A percentile compares a stretch with the other conserved stretches of the same genome.
phyloP scores from a whole-genome alignment of 1,140 invertebrate species.

The Leptopilina boulardi region DNA sequence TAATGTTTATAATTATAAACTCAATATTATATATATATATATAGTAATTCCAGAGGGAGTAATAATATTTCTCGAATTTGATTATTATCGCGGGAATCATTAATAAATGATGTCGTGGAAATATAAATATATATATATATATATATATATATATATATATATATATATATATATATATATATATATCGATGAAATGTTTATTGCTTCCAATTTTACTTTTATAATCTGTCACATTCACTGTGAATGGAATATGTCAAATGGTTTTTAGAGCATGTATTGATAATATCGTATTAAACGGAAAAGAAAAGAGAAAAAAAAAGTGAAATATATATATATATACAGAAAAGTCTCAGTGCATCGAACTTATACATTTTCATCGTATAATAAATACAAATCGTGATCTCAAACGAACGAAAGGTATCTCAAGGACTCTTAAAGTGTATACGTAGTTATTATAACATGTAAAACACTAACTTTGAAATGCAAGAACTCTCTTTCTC shows the following conservation, averaged over 20 bases:
- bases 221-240: not conserved
- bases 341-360: conserved; percentile 4
- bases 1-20: no score
- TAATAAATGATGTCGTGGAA: not conserved
- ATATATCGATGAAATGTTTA: not conserved
- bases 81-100: no score
- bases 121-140: no score
- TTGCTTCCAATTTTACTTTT: conserved; percentile 2
- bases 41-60: no score
- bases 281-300: not conserved
- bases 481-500: conserved; percentile 19
- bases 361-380: not conserved
- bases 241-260: not conserved
- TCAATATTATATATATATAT: no score
- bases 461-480: not conserved
- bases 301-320: not conserved
- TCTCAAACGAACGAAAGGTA: conserved; percentile 17
- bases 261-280: not conserved
- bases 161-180: no score
- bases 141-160: no score
- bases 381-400: conserved; percentile 4
- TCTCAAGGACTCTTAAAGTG: conserved; percentile 16
- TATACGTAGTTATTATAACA: conserved; percentile 15
- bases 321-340: not conserved
- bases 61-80: no score